Conservation (phyloP, 1,140 invertebrate species). For the Drosophila novamexicana region DNA sequence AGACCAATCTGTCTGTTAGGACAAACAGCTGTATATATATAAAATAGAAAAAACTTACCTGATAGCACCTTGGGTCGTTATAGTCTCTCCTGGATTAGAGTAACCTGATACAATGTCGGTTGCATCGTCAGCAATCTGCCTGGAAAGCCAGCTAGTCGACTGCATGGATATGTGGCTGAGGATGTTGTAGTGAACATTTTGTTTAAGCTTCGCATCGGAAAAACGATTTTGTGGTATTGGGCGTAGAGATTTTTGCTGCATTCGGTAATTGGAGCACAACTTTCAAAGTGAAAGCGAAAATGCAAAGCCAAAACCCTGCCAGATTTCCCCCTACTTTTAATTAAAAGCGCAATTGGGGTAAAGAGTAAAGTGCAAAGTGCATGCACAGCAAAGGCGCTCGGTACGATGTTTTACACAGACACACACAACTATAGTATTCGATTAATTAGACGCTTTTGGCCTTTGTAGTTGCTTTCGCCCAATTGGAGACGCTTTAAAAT, state of each 20-base stretch:
- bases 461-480: slow-evolving; percentile 14
- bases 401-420: slow-evolving; percentile 15
- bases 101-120: no score
- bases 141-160: slow-evolving; percentile 17
- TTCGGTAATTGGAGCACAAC: slow-evolving; percentile 13
- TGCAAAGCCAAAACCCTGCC: slow-evolving; percentile 21
- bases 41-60: no score
- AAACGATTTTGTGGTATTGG: slow-evolving; percentile 53
- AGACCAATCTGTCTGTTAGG: no score
- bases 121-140: no score
- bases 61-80: no score
- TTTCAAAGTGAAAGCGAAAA: slow-evolving; percentile 15
- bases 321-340: slow-evolving; percentile 35
- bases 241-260: slow-evolving; percentile 20
- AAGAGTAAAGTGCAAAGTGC: slow-evolving; percentile 24
- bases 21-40: no score
- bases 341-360: slow-evolving; percentile 43
- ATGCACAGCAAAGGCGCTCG: slow-evolving; percentile 43
- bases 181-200: slow-evolving; percentile 47
- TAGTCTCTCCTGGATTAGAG: no score
- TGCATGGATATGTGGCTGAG: slow-evolving; percentile 50
- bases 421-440: slow-evolving; percentile 48
- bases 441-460: slow-evolving; percentile 71
- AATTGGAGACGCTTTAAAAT: slow-evolving; percentile 43
- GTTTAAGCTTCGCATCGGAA: slow-evolving; percentile 51